Conservation (phyloP, 2,888 invertebrate species). For the Xylocampa areola region DNA sequence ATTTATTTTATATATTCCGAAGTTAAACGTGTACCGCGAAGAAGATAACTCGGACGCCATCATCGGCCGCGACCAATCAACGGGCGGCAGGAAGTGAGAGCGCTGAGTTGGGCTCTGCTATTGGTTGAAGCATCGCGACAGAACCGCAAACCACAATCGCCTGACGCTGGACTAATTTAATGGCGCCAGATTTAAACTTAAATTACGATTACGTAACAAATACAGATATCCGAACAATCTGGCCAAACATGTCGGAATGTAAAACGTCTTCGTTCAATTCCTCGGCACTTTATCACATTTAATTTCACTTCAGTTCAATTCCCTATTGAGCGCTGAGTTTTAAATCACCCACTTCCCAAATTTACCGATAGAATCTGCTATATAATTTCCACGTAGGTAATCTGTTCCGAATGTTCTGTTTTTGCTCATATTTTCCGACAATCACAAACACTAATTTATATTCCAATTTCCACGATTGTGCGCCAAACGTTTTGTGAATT, state of each 20-base stretch:
- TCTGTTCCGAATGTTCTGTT: slow-evolving; percentile 32
- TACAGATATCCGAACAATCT: slow-evolving; percentile 32
- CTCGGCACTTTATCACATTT: slow-evolving; percentile 41
- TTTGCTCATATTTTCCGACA: slow-evolving; percentile 21
- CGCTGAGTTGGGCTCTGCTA: too few species aligned
- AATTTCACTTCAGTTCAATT: slow-evolving; percentile 36
- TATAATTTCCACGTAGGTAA: slow-evolving; percentile 43
- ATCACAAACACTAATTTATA: slow-evolving; percentile 37
- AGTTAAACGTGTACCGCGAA: too few species aligned
- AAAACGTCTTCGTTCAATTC: slow-evolving; percentile 38
- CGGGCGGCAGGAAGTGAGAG: too few species aligned
- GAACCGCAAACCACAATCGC: too few species aligned
- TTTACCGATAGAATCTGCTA: slow-evolving; percentile 35
- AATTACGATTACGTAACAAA: too few species aligned
- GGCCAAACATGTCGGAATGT: slow-evolving; percentile 51
- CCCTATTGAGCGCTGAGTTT: slow-evolving; percentile 13
- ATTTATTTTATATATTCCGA: too few species aligned
- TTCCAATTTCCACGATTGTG: slow-evolving; percentile 33
- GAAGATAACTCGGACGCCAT: too few species aligned
- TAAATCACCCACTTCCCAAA: slow-evolving; percentile 34
- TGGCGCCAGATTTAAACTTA: too few species aligned
- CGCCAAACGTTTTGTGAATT: slow-evolving; percentile 31
- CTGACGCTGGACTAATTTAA: too few species aligned
- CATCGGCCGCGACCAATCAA: too few species aligned
- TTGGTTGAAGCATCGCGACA: too few species aligned